Conservation (phyloP, 2,113 vertebrate species). For the Myocastor coypus region DNA sequence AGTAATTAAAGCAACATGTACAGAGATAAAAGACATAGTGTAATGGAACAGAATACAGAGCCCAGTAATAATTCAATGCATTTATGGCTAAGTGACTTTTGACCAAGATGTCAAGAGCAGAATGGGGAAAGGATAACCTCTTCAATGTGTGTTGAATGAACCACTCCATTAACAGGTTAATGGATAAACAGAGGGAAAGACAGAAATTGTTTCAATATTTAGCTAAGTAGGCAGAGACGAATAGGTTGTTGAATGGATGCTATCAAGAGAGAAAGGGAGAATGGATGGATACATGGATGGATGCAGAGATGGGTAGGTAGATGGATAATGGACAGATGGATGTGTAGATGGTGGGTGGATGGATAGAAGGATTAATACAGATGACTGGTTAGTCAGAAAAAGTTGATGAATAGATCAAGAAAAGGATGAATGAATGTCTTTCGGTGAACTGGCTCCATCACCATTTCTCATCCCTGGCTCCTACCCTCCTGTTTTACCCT, state of each 20-base stretch:
- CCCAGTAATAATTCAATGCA: neutral
- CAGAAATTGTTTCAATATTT: neutral
- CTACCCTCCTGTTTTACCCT: neutral
- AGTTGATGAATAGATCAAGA: neutral
- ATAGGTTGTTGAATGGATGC: neutral
- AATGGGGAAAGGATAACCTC: neutral
- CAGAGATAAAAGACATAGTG: neutral
- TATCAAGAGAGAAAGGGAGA: neutral
- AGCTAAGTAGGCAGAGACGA: neutral
- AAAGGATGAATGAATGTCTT: neutral
- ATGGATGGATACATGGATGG: no score
- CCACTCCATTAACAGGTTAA: neutral
- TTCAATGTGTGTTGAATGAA: neutral
- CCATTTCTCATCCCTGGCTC: neutral
- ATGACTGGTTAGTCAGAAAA: neutral
- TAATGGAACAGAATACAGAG: neutral
- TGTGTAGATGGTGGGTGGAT: neutral
- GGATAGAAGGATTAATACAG: fast-evolving
- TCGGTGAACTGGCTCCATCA: neutral
- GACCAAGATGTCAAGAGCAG: neutral
- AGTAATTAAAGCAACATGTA: neutral
- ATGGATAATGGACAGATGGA: no score
- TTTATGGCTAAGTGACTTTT: neutral
- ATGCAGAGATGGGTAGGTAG: no score
- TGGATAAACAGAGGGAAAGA: neutral